Base-by-base conservation (phyloP, 2,113 vertebrate species). In the Salminus brasiliensis region DNA sequence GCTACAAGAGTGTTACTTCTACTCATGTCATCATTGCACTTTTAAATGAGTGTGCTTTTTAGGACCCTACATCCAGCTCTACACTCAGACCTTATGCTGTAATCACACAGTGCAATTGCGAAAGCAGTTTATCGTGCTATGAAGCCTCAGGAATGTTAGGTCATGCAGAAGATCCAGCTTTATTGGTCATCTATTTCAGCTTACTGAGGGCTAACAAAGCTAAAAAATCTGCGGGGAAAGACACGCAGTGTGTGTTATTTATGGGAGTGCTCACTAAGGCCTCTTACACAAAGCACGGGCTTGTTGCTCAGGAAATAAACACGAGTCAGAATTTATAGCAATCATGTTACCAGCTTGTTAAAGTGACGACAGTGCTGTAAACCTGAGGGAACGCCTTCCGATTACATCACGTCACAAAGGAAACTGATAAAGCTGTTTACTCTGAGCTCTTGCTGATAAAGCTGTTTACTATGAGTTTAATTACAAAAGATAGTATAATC, bases 141-240 rank as follows among this genome's bases (percentile, higher is more conserved):
- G 25, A 45, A 45, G 25, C 15, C 34, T 23, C 71, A 74, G 67
- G 69, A 76, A 73, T 65, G 53, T 45, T 32, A 85, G 74, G 34
- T n/a, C 23, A 80, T 67, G 65, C 60, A 75, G 72, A 79, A 32
- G 70, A 39, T 30, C 43, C 65, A 84, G 78, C 69, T 59, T 67
- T 65, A 82, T 68, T 82, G 81, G 82, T 87, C 81, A 81, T 89
- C 83, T 88, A 85, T 85, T 80, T 78, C 72, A 81, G 74, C 82
- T 74, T 74, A 52, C 62, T 78, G 67, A 71, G 60, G 76, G 79
- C 76, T 81, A 45, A 41, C 27, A 5, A 77, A 87, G 77, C 65
- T 55, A 53, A 74, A 85, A 67, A 25, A n/a, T 47, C 16, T 62
- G 23, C 55, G 45, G 15, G 52, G 36, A 60, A 36, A 74, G 49